Conservation (phyloP, 2,797 vertebrate genomes). For the Crax fasciolata region DNA sequence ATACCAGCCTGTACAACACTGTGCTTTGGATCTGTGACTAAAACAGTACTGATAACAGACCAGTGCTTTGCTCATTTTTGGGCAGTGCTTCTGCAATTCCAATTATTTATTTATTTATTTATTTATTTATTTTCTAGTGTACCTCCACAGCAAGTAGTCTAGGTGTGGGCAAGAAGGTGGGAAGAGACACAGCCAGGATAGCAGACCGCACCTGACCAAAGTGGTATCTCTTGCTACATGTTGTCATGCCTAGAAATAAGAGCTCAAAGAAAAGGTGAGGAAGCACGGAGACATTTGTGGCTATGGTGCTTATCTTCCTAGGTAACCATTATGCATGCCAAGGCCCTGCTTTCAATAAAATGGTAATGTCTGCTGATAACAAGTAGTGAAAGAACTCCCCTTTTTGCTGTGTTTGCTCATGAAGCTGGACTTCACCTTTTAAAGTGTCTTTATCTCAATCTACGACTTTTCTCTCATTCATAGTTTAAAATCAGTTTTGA, state of each 20-base stretch:
- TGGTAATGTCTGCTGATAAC: neutral
- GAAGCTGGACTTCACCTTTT: neutral
- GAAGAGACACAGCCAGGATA: neutral
- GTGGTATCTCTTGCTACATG: neutral
- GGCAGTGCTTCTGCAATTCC: neutral
- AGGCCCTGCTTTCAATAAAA: neutral
- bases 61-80: neutral
- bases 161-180: neutral
- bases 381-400: neutral
- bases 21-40: neutral
- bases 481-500: neutral
- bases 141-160: fast-evolving
- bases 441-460: neutral
- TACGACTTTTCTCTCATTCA: neutral
- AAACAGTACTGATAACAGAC: neutral
- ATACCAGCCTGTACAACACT: neutral
- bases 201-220: neutral
- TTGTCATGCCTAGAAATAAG: neutral
- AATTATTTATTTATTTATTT: neutral
- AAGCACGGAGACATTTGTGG: neutral
- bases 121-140: neutral
- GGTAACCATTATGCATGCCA: neutral
- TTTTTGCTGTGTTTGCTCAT: neutral
- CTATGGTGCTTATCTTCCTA: neutral
- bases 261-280: neutral